These are phyloP conservation scores for Ophion ventricosus DNA, from an alignment of 2,888 invertebrate genomes.

Conservation along the genomic window DNA sequence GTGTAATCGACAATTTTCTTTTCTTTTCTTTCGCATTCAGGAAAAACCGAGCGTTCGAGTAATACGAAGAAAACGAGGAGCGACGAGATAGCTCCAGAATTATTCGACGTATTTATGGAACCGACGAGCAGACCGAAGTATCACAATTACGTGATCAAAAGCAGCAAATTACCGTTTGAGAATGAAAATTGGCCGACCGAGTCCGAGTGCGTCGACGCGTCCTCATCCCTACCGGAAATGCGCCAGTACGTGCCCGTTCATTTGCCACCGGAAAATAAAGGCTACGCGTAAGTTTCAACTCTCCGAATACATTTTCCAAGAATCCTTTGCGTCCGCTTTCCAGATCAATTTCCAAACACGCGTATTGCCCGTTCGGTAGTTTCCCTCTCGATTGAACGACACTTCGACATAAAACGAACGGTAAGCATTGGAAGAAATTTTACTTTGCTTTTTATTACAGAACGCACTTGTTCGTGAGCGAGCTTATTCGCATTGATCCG, in stretches of 20 bases:
- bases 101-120: constrained; percentile 72
- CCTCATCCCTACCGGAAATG: constrained; percentile 66
- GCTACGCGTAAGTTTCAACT: constrained; percentile 86
- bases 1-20: neutral
- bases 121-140: constrained; percentile 74
- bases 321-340: neutral
- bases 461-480: constrained; percentile 77
- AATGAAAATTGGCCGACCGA: constrained; percentile 73
- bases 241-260: constrained; percentile 86
- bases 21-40: constrained; percentile 40
- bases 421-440: constrained; percentile 11
- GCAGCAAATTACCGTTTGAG: constrained; percentile 70
- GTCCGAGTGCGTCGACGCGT: constrained; percentile 71
- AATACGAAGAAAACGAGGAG: constrained; percentile 19
- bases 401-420: neutral
- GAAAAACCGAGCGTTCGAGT: constrained; percentile 60
- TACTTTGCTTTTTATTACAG: constrained; percentile 52
- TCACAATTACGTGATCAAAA: constrained; percentile 72
- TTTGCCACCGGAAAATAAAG: constrained; percentile 91
- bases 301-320: neutral
- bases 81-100: constrained; percentile 63
- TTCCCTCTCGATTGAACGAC: neutral
- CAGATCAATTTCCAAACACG: too few species aligned
- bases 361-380: too few species aligned
- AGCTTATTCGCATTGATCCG: constrained; percentile 86